phyloP scores from a whole-genome alignment of 2,113 vertebrate genomes.

The Circaetus cinerascens region DNA sequence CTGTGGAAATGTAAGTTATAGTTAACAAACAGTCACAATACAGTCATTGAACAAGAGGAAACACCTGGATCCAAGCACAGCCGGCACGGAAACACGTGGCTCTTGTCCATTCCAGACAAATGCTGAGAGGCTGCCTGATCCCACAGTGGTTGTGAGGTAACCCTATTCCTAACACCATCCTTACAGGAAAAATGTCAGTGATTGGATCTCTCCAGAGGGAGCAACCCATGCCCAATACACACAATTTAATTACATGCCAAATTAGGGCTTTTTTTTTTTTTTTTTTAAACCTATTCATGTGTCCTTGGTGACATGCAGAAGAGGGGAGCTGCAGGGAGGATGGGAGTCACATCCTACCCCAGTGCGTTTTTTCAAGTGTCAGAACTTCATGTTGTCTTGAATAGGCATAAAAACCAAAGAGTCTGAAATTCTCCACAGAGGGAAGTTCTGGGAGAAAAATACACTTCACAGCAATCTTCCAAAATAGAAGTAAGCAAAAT shows the following conservation, averaged over 20 bases:
- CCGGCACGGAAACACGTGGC: background rate
- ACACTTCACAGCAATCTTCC: background rate
- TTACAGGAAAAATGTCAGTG: background rate
- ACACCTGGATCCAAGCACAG: conserved; percentile 13
- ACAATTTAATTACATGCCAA: background rate
- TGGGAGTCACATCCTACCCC: background rate
- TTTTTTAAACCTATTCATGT: background rate
- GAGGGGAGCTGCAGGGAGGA: background rate
- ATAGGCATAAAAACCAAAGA: background rate
- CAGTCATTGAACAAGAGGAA: conserved; percentile 43
- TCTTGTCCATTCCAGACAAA: background rate
- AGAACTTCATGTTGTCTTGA: background rate
- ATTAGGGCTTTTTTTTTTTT: background rate
- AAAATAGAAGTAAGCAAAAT: background rate
- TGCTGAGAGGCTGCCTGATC: background rate
- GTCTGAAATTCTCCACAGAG: background rate
- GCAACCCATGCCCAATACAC: background rate
- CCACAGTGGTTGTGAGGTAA: background rate
- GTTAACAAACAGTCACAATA: background rate
- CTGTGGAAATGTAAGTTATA: background rate
- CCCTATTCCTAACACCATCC: background rate
- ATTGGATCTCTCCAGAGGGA: background rate
- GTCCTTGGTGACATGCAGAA: background rate
- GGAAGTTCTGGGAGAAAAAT: background rate
- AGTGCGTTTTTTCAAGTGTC: background rate